Conservation (phyloP, 2,888 invertebrate genomes). For the Coremacera marginata region DNA sequence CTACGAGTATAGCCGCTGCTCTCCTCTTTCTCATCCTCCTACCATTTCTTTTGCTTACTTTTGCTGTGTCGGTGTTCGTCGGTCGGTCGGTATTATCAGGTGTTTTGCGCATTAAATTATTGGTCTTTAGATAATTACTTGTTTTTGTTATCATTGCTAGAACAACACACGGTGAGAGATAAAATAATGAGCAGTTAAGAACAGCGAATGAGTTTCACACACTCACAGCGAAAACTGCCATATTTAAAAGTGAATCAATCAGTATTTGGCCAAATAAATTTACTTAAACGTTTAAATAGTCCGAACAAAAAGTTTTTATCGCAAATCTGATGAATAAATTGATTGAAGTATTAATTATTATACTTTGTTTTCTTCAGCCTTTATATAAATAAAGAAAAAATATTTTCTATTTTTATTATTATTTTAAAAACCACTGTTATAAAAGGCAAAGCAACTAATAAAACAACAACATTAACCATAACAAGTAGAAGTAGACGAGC, state of each 20-base stretch:
- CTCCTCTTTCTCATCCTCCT: neutral
- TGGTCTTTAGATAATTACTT: neutral
- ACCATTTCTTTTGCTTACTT: neutral
- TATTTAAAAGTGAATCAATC: neutral
- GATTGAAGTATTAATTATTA: neutral
- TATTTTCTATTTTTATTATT: neutral
- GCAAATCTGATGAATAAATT: neutral
- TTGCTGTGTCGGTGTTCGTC: neutral
- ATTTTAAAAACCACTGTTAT: too few species aligned
- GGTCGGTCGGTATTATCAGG: neutral
- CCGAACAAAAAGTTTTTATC: neutral
- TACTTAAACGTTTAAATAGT: neutral
- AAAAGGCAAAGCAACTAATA: neutral
- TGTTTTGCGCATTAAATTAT: conserved; percentile 24
- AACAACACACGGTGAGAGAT: neutral
- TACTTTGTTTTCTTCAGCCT: neutral
- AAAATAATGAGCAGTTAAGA: neutral
- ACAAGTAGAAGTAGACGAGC: neutral
- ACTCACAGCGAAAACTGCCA: neutral
- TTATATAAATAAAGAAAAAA: neutral
- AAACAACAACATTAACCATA: neutral
- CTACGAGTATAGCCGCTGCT: neutral
- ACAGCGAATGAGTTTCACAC: neutral
- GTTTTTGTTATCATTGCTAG: conserved; percentile 3
- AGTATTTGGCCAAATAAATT: neutral